phyloP scores from a whole-genome alignment of 2,797 vertebrate species.

The Tarsius wallacei region DNA sequence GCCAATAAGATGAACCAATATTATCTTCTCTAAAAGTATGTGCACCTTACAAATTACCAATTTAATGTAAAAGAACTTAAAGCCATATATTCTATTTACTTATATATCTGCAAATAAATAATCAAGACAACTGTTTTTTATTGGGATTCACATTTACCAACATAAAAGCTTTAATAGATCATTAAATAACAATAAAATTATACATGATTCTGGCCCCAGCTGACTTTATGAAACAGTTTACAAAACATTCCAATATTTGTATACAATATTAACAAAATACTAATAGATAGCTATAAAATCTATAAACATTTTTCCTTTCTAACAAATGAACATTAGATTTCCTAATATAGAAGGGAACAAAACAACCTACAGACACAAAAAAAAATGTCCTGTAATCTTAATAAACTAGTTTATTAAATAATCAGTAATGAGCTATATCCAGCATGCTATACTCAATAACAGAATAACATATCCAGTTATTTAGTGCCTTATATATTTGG shows the following conservation, averaged over 20 bases:
- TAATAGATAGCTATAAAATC: background rate
- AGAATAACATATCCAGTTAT: slow-evolving; percentile 21
- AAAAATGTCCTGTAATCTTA: slow-evolving; percentile 26
- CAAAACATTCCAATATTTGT: slow-evolving; percentile 21
- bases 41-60: background rate
- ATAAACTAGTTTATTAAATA: background rate
- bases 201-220: background rate
- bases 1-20: background rate
- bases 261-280: slow-evolving; percentile 28
- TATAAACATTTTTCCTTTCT: slow-evolving; percentile 7
- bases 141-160: slow-evolving; percentile 1
- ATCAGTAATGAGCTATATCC: background rate
- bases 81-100: background rate
- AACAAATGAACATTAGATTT: slow-evolving; percentile 13
- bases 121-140: slow-evolving; percentile 50
- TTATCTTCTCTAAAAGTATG: slow-evolving; percentile 27
- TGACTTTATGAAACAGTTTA: background rate
- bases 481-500: background rate
- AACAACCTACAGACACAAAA: background rate
- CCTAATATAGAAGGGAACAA: background rate
- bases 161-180: slow-evolving; percentile 23
- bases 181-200: slow-evolving; percentile 58
- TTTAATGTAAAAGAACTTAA: slow-evolving; percentile 50
- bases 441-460: background rate
- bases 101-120: slow-evolving; percentile 21